Base-by-base conservation (phyloP, 2,797 vertebrate species). In the Gorsachius magnificus region DNA sequence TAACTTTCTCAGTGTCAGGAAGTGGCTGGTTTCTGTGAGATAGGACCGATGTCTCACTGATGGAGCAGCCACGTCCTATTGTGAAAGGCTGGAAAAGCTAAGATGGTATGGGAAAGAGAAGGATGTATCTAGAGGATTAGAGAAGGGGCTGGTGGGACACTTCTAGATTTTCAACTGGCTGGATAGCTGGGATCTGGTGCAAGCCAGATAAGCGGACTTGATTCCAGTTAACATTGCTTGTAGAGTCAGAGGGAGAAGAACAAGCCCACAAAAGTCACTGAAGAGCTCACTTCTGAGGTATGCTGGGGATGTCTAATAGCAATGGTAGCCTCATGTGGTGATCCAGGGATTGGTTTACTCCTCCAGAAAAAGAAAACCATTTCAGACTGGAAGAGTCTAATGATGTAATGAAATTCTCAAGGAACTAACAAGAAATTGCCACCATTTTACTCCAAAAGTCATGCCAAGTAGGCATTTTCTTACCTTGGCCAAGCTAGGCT, bases 121-220 rank as follows among this genome's bases (percentile, higher is more conserved):
- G 58, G 60, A 31, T 0, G 0, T 10, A n/a, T 0, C 22, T 13
- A 65, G 50, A 69, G 11, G 28, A 22, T 72, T 45, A 41, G 58
- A 36, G n/a, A 81, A 41, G 38, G 43, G 24, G 6, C 46, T 77
- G 19, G 21, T 46, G 45, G 16, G 17, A 31, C 20, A 36, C 11
- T 17, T 19, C 14, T 60, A 46, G 31, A 33, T 54, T 83, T 79
- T 43, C n/a, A 65, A 35, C 28, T 79, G 13, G 3, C 16, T 68
- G 57, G 53, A 17, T 8, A 68, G 61, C 41, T 71, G 63, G 38
- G 33, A 60, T 76, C 63, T 60, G 45, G 3, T 75, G 29, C 63
- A 56, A 82, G 26, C 13, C 54, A 50, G 54, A 5, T 19, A 45
- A 1, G 5, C 28, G 33, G 14, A 33, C 26, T 56, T 43, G 13